Evolutionary conservation across 1,140 invertebrate genomes (phyloP).

Genomic region (Ceratitis capitata): DNA sequence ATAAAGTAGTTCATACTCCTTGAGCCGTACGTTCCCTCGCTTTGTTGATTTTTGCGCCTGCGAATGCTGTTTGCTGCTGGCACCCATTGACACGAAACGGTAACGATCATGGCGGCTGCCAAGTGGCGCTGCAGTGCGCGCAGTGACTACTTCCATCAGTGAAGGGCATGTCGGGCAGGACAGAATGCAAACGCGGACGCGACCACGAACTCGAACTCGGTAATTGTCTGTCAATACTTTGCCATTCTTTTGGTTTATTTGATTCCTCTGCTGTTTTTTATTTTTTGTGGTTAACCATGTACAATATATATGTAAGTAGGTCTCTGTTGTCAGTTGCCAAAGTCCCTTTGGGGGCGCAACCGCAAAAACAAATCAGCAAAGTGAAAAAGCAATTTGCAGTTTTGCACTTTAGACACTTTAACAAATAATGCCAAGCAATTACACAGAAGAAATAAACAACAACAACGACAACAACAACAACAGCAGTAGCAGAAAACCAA

Average conservation of each 20-base stretch:
- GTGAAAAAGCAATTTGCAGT: slow-evolving; percentile 35
- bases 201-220: too few relatives aligned
- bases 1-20: not conserved
- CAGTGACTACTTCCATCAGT: not conserved
- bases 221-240: not conserved
- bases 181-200: too few relatives aligned
- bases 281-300: too few relatives aligned
- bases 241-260: too few relatives aligned
- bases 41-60: not conserved
- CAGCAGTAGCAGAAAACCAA: too few relatives aligned
- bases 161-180: not conserved
- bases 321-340: not conserved
- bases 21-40: not conserved
- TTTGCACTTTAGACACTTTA: slow-evolving; percentile 28
- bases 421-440: slow-evolving; percentile 35
- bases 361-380: slow-evolving; percentile 37
- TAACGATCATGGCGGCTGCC: slow-evolving; percentile 4
- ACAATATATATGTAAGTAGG: not conserved
- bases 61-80: too few relatives aligned
- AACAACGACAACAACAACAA: not conserved
- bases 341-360: slow-evolving; percentile 14
- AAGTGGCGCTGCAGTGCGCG: too few relatives aligned
- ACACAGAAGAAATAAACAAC: slow-evolving; percentile 21
- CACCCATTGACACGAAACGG: slow-evolving; percentile 27
- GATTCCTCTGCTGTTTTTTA: too few relatives aligned